These are phyloP conservation scores for Heteronetta atricapilla DNA, from an alignment of 2,113 vertebrate species.

Conservation along the genomic window DNA sequence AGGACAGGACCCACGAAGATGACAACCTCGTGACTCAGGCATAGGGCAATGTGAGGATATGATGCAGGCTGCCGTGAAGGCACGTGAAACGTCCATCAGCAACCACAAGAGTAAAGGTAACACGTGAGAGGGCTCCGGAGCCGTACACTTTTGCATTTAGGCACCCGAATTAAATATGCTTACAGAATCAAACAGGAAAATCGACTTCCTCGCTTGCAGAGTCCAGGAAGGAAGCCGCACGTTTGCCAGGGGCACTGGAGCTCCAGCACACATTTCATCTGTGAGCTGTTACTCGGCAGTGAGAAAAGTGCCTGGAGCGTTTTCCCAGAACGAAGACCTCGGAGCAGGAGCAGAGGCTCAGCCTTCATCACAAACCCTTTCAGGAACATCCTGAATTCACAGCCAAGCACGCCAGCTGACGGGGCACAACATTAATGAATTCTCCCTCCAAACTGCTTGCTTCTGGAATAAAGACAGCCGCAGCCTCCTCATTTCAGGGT, in stretches of 20 bases:
- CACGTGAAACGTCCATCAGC: neutral
- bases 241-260: neutral
- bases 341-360: neutral
- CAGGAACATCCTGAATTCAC: neutral
- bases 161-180: neutral
- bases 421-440: neutral
- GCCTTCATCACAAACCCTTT: neutral
- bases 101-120: neutral
- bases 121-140: neutral
- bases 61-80: neutral
- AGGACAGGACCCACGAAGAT: neutral
- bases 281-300: neutral
- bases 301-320: neutral
- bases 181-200: neutral
- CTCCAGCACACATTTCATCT: neutral
- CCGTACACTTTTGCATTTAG: accelerated
- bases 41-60: neutral
- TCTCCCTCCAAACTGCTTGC: neutral
- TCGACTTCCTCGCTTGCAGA: neutral
- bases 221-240: slow-evolving; percentile 7
- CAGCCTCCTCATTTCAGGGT: neutral
- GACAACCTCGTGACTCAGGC: neutral
- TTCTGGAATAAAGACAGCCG: neutral
- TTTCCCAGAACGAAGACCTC: neutral
- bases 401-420: accelerated